Evolutionary conservation across 2,797 vertebrate species (phyloP).

Genomic region (Sarcophilus harrisii): DNA sequence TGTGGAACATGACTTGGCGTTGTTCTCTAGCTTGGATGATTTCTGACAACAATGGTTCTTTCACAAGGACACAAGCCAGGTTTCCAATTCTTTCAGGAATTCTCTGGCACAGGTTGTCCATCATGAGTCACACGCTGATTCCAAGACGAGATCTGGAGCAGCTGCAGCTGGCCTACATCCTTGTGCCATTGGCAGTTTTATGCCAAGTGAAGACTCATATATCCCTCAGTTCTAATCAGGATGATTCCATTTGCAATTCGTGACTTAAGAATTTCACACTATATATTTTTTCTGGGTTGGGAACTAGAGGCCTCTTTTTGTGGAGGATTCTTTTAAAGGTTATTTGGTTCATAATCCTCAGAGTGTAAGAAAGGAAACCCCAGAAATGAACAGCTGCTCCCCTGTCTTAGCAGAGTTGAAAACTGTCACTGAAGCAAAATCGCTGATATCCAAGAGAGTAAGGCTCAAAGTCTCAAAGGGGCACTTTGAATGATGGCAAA

Average conservation of each 20-base stretch:
- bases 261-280: background rate
- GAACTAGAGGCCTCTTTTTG: background rate
- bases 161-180: background rate
- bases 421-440: background rate
- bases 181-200: background rate
- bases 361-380: background rate
- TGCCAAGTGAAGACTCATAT: fast-evolving
- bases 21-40: background rate
- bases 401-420: conserved; percentile 6
- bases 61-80: background rate
- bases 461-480: background rate
- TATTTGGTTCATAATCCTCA: background rate
- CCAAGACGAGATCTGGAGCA: background rate
- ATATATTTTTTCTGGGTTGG: background rate
- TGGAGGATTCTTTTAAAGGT: background rate
- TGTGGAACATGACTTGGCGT: background rate
- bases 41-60: background rate
- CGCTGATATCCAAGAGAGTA: background rate
- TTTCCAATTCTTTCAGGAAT: background rate
- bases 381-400: conserved; percentile 34
- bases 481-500: background rate
- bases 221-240: background rate
- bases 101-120: background rate
- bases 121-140: background rate
- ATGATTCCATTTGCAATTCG: fast-evolving